Evolutionary conservation across 2,113 vertebrate genomes (phyloP), one percentile per base, ranked within the genome.

Genomic region (Azemiops feae): DNA sequence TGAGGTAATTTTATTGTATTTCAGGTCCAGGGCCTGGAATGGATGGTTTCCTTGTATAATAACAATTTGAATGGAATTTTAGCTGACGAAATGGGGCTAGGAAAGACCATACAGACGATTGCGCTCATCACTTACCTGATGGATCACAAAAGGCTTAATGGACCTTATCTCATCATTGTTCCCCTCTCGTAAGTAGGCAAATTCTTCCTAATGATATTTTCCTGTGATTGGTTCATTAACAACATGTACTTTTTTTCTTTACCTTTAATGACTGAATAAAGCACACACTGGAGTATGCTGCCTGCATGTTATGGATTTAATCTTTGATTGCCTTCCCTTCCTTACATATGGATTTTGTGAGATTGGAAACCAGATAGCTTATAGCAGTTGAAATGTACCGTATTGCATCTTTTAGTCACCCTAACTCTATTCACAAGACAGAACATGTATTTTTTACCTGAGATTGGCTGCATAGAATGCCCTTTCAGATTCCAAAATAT

Each of bases 31-130:
- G 99, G 99, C 9, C 97, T 99, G 95, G 99, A 99, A 96, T 99
- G 99, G 99, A 99, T 99, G 99, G 99, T 99, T 96, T 99, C 99
- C 25, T 96, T 99, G 64, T 99, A 99, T 97, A 99, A 99, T 97
- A 99, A 99, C 97, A 99, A 99, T 96, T 96, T 99, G 89, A 99
- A 99, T 81, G 99, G 99, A 93, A 99, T 99, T 97, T 97, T 99
- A 96, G 99, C 99, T 85, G 99, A 99, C 94, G 99, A 99, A 97
- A 99, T 99, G 99, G 99, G 99, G 22, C 97, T 99, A 0, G 99
- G 99, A 94, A 99, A 99, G 97, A 99, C 99, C 95, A 99, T 99
- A 97, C 99, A 99, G 96, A 99, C 99, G 95, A 99, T 99, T 93
- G 99, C 98, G 22, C 99, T 99, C 88, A 99, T 99, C 97, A 99